Percentiles rank a stretch among this genome's conserved stretches.
These are phyloP conservation scores for Emydoidea blandingii DNA, from an alignment of 2,797 vertebrate species.

Conservation along the genomic window DNA sequence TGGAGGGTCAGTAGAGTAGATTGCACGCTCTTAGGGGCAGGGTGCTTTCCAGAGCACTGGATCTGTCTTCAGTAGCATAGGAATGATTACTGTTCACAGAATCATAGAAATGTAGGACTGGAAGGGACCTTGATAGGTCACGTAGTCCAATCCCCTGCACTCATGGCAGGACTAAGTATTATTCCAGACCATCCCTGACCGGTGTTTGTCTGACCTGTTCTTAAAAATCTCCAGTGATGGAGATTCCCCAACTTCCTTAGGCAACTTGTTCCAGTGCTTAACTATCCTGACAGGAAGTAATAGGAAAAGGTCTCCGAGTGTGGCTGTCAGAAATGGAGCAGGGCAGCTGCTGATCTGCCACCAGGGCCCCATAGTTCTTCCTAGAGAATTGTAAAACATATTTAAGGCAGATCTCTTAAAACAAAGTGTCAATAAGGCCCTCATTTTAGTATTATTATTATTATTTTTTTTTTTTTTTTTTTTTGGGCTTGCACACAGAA, in stretches of 20 bases:
- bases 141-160: background rate
- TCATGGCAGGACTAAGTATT: background rate
- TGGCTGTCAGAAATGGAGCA: background rate
- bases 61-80: accelerated
- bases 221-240: background rate
- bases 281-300: background rate
- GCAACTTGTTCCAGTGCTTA: background rate
- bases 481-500: background rate
- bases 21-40: background rate
- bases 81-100: background rate
- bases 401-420: constrained; percentile 2
- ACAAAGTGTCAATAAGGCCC: background rate
- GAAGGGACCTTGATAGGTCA: background rate
- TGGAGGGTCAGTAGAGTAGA: background rate
- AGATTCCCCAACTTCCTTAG: background rate
- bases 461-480: background rate
- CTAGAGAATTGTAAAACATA: background rate
- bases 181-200: background rate
- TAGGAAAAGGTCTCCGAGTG: background rate
- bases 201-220: background rate
- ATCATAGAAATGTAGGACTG: background rate
- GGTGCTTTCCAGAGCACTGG: background rate
- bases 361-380: background rate
- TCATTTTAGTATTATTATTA: background rate
- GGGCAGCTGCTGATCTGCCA: background rate